A percentile compares a stretch with the other conserved stretches of the same genome.
phyloP scores from a whole-genome alignment of 1,140 invertebrate genomes.

The Camponotus floridanus region DNA sequence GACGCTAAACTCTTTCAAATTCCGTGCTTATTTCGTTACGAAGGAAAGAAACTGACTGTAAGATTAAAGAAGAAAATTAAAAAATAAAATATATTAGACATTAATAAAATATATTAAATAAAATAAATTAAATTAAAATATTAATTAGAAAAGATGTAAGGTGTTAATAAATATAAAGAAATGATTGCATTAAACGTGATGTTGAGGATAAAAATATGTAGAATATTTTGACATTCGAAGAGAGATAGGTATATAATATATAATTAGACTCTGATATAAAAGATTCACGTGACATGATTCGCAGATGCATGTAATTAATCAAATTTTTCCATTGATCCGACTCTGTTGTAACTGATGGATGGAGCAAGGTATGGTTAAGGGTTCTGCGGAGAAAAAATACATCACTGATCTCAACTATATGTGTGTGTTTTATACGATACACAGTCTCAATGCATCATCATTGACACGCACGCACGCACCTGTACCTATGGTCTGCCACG shows the following conservation, averaged over 20 bases:
- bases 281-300: neutral
- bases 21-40: neutral
- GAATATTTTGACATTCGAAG: neutral
- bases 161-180: neutral
- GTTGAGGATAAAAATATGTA: neutral
- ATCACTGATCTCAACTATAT: slow-evolving; percentile 11
- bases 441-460: slow-evolving; percentile 40
- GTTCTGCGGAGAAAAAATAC: neutral
- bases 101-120: neutral
- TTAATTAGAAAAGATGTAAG: neutral
- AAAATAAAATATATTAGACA: neutral
- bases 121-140: neutral
- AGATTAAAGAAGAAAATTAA: neutral
- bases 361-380: neutral
- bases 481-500: slow-evolving; percentile 28
- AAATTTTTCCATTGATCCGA: neutral
- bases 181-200: no score
- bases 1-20: neutral
- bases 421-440: neutral
- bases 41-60: neutral
- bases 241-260: neutral
- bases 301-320: neutral
- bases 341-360: neutral
- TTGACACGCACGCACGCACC: slow-evolving; percentile 41
- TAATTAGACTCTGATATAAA: neutral